These are phyloP conservation scores for Torymus aiolomorphi DNA, from an alignment of 2,888 invertebrate species.

Conservation along the genomic window DNA sequence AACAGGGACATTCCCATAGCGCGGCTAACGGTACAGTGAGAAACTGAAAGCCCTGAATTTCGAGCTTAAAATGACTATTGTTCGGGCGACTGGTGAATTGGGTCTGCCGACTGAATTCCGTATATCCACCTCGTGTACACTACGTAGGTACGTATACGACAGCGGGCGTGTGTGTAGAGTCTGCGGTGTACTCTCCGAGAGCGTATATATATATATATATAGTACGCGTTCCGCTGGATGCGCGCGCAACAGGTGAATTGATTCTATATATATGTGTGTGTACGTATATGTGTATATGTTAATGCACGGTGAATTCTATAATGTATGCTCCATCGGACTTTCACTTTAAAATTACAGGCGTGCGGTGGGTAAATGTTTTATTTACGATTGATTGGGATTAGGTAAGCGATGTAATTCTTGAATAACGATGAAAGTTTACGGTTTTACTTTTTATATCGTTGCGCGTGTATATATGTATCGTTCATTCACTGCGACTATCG, in stretches of 20 bases:
- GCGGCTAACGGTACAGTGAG: slow-evolving; percentile 23
- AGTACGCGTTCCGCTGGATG: slow-evolving; percentile 9
- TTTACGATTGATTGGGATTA: neutral
- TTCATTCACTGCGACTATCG: too few relatives aligned
- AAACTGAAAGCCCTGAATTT: slow-evolving; percentile 34
- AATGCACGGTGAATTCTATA: slow-evolving; percentile 3
- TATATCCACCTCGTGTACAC: neutral
- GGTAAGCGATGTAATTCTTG: neutral
- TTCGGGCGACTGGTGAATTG: slow-evolving; percentile 24
- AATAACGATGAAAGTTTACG: too few relatives aligned
- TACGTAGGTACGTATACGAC: neutral
- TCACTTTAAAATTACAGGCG: slow-evolving; percentile 24
- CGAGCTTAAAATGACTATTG: slow-evolving; percentile 35
- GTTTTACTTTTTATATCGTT: too few relatives aligned
- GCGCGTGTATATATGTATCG: too few relatives aligned
- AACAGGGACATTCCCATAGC: slow-evolving; percentile 7
- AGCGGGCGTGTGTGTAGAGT: neutral
- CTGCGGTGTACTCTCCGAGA: neutral
- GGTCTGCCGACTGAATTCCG: slow-evolving; percentile 29
- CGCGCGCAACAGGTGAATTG: slow-evolving; percentile 48
- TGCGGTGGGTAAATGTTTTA: neutral
- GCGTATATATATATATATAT: neutral
- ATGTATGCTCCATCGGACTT: slow-evolving; percentile 9
- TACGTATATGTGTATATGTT: slow-evolving; percentile 5
- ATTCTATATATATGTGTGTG: slow-evolving; percentile 10